Evolutionary conservation across 2,797 vertebrate species (phyloP).

Genomic region (Myripristis jacobus): DNA sequence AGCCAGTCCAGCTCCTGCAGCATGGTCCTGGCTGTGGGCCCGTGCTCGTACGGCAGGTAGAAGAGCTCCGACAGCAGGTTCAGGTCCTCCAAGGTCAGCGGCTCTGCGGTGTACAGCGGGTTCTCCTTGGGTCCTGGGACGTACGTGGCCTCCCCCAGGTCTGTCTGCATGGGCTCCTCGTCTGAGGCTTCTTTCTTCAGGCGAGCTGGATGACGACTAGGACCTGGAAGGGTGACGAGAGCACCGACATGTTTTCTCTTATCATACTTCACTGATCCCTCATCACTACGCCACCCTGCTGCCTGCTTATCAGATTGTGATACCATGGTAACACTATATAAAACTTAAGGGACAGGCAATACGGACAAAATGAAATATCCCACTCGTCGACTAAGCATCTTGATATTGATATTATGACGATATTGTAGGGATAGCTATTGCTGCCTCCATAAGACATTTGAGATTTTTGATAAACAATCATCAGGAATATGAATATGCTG

Average conservation of each 20-base stretch:
- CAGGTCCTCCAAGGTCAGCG: slow-evolving; percentile 92
- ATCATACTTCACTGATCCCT: too few relatives aligned
- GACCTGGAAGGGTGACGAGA: slow-evolving; percentile 35
- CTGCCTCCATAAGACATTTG: too few relatives aligned
- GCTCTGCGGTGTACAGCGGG: slow-evolving; percentile 92
- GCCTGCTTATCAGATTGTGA: too few relatives aligned
- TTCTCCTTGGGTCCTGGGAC: slow-evolving; percentile 91
- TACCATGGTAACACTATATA: too few relatives aligned
- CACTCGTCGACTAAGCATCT: too few relatives aligned
- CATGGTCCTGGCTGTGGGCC: slow-evolving; percentile 91
- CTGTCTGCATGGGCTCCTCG: slow-evolving; percentile 97
- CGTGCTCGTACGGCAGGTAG: slow-evolving; percentile 96
- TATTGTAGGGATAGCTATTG: too few relatives aligned
- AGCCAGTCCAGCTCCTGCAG: slow-evolving; percentile 97
- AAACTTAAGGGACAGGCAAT: too few relatives aligned
- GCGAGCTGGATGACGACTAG: slow-evolving; percentile 32
- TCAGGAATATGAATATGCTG: too few relatives aligned
- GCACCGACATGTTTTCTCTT: neutral
- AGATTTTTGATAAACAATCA: too few relatives aligned
- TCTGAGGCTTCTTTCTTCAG: slow-evolving; percentile 76
- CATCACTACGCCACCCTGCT: too few relatives aligned
- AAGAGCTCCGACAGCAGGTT: slow-evolving; percentile 95
- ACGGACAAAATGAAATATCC: too few relatives aligned
- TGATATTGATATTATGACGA: too few relatives aligned
- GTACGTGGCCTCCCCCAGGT: slow-evolving; percentile 81